These are phyloP conservation scores for Vanessa tameamea DNA, from an alignment of 1,140 invertebrate species.

Conservation along the genomic window DNA sequence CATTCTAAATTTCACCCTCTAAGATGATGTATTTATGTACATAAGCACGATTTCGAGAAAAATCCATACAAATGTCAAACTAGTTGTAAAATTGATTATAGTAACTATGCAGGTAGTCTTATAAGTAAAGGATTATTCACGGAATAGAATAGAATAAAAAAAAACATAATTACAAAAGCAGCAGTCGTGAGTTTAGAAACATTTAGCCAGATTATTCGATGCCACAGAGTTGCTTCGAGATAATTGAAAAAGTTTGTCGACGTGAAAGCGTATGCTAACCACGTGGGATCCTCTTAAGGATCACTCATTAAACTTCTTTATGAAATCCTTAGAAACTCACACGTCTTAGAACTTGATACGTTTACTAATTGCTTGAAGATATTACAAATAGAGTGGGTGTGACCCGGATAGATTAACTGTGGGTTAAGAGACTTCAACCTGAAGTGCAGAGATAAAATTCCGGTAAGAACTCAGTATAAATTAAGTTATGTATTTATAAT, in stretches of 20 bases:
- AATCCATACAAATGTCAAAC: too few relatives aligned
- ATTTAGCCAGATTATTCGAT: not conserved
- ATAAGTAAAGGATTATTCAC: too few relatives aligned
- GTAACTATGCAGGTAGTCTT: too few relatives aligned
- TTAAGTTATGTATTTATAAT: too few relatives aligned
- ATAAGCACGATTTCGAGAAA: too few relatives aligned
- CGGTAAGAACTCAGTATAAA: too few relatives aligned
- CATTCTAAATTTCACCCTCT: too few relatives aligned
- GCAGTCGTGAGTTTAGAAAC: not conserved
- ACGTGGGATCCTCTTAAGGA: not conserved
- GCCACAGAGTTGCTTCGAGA: not conserved
- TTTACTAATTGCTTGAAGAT: not conserved
- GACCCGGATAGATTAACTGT: not conserved
- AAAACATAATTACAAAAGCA: not conserved
- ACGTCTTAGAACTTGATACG: not conserved
- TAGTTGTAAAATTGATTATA: too few relatives aligned
- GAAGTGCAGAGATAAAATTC: too few relatives aligned
- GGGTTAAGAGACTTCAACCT: not conserved
- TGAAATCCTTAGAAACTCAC: not conserved
- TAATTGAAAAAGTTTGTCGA: conserved; percentile 6
- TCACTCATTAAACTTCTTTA: conserved; percentile 5
- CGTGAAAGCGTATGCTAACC: not conserved
- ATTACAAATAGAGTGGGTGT: not conserved
- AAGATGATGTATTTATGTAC: too few relatives aligned
- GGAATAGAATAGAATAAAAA: too few relatives aligned